Base-by-base conservation (phyloP, 2,113 vertebrate genomes). In the Siniperca chuatsi region DNA sequence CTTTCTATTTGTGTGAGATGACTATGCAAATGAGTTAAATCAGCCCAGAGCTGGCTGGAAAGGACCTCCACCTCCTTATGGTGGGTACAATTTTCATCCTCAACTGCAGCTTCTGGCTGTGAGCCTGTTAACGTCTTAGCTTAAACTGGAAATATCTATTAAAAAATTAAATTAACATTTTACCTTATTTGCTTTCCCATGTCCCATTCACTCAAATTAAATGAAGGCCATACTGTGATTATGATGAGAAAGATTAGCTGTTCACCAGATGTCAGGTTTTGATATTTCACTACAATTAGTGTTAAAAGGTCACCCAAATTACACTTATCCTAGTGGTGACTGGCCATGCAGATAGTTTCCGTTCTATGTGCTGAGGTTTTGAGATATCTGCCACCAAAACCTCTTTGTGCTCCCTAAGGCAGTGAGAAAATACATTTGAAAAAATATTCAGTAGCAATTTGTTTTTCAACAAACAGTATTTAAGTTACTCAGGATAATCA, bases 1-100 rank as follows among this genome's bases (percentile, higher is more conserved):
- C 44, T 76, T 67, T 66, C 33, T 25, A 64, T 69, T 66, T 74
- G 20, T 1, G 0, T 57, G 13, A 61, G 33, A 46, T 73, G 52
- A 73, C 58, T 50, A 50, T 79, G 72, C 37, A 64, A 61, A 66
- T 35, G 11, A 72, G 16, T 52, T 73, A 66, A 61, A 67, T n/a
- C 2, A 2, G 40, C 10, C 16, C 35, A 40, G 37, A 68, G 20
- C 2, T 0, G 15, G 6, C 54, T 64, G 9, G 4, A 77, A 35
- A 64, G 23, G 57, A 71, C 33, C 29, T 40, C n/a, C 57, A 16
- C 11, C 10, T 40, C 54, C 58, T 57, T 4, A 16, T 13, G 37
- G 33, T 9, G 9, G 1, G 29, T 58, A 20, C 2, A 18, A 42
- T 73, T 29, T 75, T 4, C 15, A 10, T 69, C 40, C 29, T 55